phyloP scores from a whole-genome alignment of 2,888 invertebrate species.

The Campoplex nolae region DNA sequence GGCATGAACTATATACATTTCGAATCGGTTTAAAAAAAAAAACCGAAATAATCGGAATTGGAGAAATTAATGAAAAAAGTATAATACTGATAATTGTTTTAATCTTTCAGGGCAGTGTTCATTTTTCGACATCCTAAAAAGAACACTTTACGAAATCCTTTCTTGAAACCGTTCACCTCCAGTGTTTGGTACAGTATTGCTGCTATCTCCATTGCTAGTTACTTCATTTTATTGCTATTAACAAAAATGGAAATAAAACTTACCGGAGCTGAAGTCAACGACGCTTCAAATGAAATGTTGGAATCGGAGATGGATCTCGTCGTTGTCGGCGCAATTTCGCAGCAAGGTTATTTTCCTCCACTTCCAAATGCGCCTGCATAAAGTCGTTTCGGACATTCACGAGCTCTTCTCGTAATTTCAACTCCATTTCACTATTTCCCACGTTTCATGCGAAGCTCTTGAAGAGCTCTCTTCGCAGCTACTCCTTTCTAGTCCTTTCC shows the following conservation, averaged over 20 bases:
- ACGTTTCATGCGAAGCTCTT: neutral
- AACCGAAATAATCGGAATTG: neutral
- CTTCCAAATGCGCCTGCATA: neutral
- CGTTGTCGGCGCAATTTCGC: constrained; percentile 84
- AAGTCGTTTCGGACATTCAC: neutral
- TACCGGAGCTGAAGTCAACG: neutral
- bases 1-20: neutral
- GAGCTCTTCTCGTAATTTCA: neutral
- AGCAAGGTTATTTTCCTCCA: constrained; percentile 82
- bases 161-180: constrained; percentile 87
- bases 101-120: constrained; percentile 86
- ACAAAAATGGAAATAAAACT: constrained; percentile 70
- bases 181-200: constrained; percentile 87
- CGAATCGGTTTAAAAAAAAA: neutral
- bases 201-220: constrained; percentile 74
- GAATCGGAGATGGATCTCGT: constrained; percentile 80
- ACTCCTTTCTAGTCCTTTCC: too few species aligned
- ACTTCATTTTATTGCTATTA: constrained; percentile 71
- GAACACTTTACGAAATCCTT: constrained; percentile 87
- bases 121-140: constrained; percentile 89
- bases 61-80: too few species aligned
- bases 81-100: neutral
- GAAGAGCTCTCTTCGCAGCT: too few species aligned
- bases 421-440: too few species aligned
- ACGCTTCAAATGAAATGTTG: constrained; percentile 26